Base-by-base conservation (phyloP, 2,113 vertebrate genomes). In the Syngnathus scovelli region DNA sequence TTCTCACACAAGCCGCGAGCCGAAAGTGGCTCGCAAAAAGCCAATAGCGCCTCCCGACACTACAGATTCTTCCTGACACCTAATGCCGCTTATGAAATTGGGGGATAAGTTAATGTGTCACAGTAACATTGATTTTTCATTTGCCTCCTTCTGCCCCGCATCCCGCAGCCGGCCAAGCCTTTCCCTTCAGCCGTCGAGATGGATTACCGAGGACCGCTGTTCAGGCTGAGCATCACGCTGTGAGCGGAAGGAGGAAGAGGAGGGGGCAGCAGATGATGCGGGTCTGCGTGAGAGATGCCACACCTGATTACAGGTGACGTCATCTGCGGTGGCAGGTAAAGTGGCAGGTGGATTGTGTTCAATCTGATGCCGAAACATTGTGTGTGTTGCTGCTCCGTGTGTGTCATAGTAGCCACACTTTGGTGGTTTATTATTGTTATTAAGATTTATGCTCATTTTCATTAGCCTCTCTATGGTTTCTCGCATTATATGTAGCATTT, bases 61-160 rank as follows among this genome's bases (percentile, higher is more conserved):
- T 36, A 75, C 84, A 84, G 83, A 87, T 87, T 85, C 74, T 72
- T 84, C 78, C 82, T 87, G 87, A 89, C 88, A 86, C 81, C 78
- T 51, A 83, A 84, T 85, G 87, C 78, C 88, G 86, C 84, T 87
- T 90, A 87, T 89, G 86, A 89, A 90, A 88, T 84, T 83, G 83
- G 80, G 83, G 87, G 83, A 89, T 89, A 89, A 87, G 88, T 90
- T 90, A 88, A 90, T 90, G 85, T 90, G 88, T 90, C 87, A 90
- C 82, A 84, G 83, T 66, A 70, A 71, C 87, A 88, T 90, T 85
- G 88, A 90, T 90, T 90, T 90, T 90, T 89, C 85, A 89, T 90
- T 90, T 90, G 76, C 84, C 77, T 80, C 83, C 80, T 67, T 64
- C 83, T 82, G 84, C 74, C 81, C 76, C 67, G 70, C 68, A 70